Evolutionary conservation across 37 sponge, comb jelly and placozoan genomes (phyloP).

Genomic region (Beroe ovata): DNA sequence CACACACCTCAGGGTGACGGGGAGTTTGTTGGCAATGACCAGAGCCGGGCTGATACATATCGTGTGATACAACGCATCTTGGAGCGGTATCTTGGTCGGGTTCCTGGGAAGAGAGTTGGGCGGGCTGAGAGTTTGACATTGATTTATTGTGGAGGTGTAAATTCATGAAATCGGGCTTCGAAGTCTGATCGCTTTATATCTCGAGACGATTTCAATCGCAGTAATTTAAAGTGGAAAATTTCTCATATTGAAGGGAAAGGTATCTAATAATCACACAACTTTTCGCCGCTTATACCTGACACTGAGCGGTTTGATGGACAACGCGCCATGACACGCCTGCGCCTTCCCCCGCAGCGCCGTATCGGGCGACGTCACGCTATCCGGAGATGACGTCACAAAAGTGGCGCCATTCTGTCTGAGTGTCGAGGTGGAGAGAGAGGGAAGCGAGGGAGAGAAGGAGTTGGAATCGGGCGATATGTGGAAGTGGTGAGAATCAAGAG

Average conservation of each 20-base stretch:
- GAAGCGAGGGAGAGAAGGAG: conserved; percentile 33
- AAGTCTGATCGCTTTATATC: too few species aligned
- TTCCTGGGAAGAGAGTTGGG: conserved; percentile 45
- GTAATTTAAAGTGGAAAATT: too few species aligned
- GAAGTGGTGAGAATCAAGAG: conserved; percentile 33
- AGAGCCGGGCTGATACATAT: conserved; percentile 33
- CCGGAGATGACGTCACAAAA: conserved; percentile 21
- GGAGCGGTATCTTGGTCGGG: background rate
- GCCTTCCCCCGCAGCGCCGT: background rate
- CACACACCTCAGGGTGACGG: conserved; percentile 41
- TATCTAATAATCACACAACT: background rate
- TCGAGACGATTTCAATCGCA: too few species aligned
- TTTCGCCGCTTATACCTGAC: background rate
- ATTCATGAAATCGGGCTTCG: too few species aligned
- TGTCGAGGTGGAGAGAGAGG: conserved; percentile 5
- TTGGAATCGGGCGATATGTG: conserved; percentile 53
- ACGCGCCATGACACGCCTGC: conserved; percentile 1
- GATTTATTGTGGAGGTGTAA: too few species aligned
- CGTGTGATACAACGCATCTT: conserved; percentile 46
- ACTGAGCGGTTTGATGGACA: conserved; percentile 35
- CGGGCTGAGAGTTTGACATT: too few species aligned
- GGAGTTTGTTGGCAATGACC: conserved; percentile 36
- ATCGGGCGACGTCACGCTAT: background rate
- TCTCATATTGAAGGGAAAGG: too few species aligned
- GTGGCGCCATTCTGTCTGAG: background rate